Conservation (phyloP, 23 tunicate genomes). For the Styela clava region DNA sequence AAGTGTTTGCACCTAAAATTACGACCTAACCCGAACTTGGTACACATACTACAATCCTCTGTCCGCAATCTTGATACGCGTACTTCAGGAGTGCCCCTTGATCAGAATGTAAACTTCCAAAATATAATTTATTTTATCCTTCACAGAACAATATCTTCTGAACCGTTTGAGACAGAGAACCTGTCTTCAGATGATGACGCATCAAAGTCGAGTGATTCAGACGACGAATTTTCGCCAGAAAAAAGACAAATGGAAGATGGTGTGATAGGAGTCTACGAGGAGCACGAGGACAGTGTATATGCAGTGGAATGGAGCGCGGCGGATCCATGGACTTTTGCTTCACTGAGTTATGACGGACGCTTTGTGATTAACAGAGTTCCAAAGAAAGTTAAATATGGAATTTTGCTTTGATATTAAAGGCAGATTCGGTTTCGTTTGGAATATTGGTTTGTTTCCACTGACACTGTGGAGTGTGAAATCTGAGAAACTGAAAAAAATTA, state of each 20-base stretch:
- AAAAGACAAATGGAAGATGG: constrained; percentile 42
- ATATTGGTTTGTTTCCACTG: no score
- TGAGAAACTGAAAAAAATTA: no score
- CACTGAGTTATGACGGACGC: constrained; percentile 90
- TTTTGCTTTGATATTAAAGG: constrained; percentile 47
- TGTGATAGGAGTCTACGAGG: constrained; percentile 77
- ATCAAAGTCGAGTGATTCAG: constrained; percentile 7
- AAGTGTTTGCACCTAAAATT: no score
- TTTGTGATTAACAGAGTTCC: constrained; percentile 97
- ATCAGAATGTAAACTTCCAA: no score
- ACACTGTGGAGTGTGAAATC: no score
- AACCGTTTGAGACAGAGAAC: constrained; percentile 6
- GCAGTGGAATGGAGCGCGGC: constrained; percentile 93
- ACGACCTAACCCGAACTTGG: no score
- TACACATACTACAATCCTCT: no score
- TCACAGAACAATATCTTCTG: constrained; percentile 25
- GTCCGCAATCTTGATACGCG: no score
- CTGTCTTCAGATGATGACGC: background rate
- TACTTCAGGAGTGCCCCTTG: no score
- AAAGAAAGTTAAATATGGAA: constrained; percentile 89
- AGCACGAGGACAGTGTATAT: constrained; percentile 97
- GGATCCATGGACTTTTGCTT: constrained; percentile 98
- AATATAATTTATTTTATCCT: background rate
- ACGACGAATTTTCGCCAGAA: constrained; percentile 18
- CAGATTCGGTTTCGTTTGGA: no score